These are phyloP conservation scores for Agriopis marginaria DNA, from an alignment of 2,888 invertebrate species.

Conservation along the genomic window DNA sequence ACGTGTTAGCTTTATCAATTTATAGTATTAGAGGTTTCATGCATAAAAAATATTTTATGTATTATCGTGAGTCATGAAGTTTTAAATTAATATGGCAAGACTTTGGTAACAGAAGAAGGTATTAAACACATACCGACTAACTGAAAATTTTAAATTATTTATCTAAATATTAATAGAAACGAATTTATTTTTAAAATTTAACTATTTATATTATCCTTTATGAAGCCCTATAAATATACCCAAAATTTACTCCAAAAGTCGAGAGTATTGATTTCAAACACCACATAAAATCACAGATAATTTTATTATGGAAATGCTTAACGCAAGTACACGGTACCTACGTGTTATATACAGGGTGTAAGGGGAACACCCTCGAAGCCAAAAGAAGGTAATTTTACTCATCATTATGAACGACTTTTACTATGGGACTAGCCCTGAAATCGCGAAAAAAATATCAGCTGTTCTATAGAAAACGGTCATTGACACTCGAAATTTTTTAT, in stretches of 20 bases:
- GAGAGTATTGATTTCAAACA: constrained; percentile 17
- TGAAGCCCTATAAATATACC: constrained; percentile 1
- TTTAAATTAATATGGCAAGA: constrained; percentile 40
- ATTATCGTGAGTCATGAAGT: neutral
- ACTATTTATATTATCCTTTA: neutral
- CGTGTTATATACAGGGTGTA: no score
- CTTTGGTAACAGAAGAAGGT: constrained; percentile 40
- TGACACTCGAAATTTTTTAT: no score
- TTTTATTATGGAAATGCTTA: constrained; percentile 16
- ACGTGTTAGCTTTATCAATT: no score
- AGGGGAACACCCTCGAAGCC: no score
- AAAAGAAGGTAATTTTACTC: no score
- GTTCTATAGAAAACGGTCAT: no score
- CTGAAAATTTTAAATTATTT: neutral
- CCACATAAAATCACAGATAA: constrained; percentile 24
- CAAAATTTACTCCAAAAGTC: neutral
- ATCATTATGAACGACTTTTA: no score
- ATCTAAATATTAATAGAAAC: neutral
- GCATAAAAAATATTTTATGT: neutral
- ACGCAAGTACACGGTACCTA: constrained; percentile 16
- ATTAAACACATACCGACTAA: neutral
- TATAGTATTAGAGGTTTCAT: neutral
- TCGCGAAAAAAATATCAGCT: no score
- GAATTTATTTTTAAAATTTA: neutral
- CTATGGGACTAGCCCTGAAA: no score